Evolutionary conservation across 30 jellyfish, hydroid and myxozoan species (phyloP), one percentile per base, ranked within the genome.

Genomic region (Aurelia coerulea): DNA sequence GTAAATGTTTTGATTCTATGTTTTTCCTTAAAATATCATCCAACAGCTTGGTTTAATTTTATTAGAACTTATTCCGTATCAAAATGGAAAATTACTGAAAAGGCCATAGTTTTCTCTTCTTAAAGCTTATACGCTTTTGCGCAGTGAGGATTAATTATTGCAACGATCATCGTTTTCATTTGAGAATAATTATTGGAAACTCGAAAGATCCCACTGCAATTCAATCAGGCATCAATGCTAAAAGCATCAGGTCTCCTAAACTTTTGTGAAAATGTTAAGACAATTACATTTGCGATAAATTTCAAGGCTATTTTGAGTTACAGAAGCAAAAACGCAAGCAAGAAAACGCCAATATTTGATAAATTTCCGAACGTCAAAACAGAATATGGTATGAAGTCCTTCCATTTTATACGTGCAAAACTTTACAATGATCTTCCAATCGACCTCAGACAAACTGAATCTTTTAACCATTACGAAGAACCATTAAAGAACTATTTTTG

Each of bases 351-450:
- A 67, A 67, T 76, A 8, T 32, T 62, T 76, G 77, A 76, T 76
- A 51, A 76, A 77, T 59, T 53, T 18, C 87, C 78, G 59, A 77
- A 53, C 23, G 51, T 76, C 87, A 76, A 32, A 76, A 76, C 87
- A 76, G 76, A 74, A 31, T 53, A 76, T 62, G 82, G 83, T 65
- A 11, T 67, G 69, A 79, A 79, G 80, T 65, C 90, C 49, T 79
- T 79, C 69, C 83, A 79, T 32, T 79, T 35, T 65, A 35, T 79
- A 84, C 72, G 80, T 62, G 72, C 90, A 62, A 79, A 79, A 69
- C 39, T 79, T 83, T 79, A 1, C 90, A 79, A 79, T 64, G 83
- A 79, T 2, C 90, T 79, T 8, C 82, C 90, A 62, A 41, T 62
- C 34, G 90, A 79, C 42, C 33, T 62, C 16, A 79, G 90, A 79